A percentile compares a stretch with the other conserved stretches of the same genome.
Evolutionary conservation across 2,797 vertebrate species (phyloP).

Genomic region (Bovichtus diacanthus): DNA sequence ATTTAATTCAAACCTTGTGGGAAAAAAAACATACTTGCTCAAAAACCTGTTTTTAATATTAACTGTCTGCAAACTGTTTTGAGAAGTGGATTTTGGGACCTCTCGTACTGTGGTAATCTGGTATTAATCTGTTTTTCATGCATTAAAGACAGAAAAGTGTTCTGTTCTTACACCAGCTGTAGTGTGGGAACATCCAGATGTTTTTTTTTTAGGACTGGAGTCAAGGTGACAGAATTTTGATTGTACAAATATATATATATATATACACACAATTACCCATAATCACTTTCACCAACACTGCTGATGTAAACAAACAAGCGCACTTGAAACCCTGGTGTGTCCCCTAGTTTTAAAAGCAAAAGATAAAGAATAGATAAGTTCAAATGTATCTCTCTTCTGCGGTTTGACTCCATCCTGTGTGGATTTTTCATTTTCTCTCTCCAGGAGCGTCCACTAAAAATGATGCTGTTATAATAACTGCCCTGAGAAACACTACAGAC

Average conservation of each 20-base stretch:
- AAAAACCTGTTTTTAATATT: constrained; percentile 64
- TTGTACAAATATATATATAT: constrained; percentile 40
- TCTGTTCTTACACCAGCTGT: constrained; percentile 56
- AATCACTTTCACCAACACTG: constrained; percentile 29
- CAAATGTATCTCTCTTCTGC: constrained; percentile 54
- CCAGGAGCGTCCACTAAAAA: constrained; percentile 55
- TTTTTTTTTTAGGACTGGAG: constrained; percentile 30
- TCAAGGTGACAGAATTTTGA: constrained; percentile 38
- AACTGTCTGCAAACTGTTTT: constrained; percentile 61
- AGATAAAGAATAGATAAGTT: constrained; percentile 9
- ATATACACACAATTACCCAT: constrained; percentile 27
- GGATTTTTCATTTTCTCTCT: constrained; percentile 65
- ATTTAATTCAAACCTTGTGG: constrained; percentile 82
- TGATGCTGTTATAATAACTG: constrained; percentile 49
- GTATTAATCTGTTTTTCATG: constrained; percentile 48
- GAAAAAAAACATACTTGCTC: constrained; percentile 63
- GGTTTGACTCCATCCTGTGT: constrained; percentile 77
- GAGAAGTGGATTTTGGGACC: constrained; percentile 56
- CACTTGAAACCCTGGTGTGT: constrained; percentile 21
- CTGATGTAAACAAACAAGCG: constrained; percentile 45
- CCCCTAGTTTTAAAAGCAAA: not conserved
- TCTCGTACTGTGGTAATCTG: constrained; percentile 61
- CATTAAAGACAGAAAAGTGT: constrained; percentile 24
- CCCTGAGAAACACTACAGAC: constrained; percentile 51
- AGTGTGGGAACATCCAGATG: constrained; percentile 35